phyloP scores from a whole-genome alignment of 35 echinoderm and acorn worm species.

The Heliocidaris tuberculata region DNA sequence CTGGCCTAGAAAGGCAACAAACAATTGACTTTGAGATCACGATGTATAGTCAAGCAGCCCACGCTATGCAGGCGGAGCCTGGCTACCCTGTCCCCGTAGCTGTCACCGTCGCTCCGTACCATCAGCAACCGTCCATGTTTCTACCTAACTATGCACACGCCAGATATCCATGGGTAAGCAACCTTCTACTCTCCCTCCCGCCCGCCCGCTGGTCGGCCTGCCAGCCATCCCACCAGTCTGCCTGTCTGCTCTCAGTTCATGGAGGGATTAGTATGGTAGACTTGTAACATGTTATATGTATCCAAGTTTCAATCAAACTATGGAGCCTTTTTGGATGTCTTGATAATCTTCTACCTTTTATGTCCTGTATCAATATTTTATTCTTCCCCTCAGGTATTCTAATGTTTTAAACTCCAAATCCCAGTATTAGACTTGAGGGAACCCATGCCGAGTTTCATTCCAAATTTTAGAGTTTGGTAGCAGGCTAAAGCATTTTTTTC shows the following conservation, averaged over 20 bases:
- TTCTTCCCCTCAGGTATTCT: neutral
- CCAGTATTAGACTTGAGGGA: neutral
- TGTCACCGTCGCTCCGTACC: neutral
- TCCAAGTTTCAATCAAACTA: neutral
- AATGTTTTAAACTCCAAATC: neutral
- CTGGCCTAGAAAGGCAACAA: neutral
- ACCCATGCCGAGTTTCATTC: neutral
- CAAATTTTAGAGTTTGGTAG: neutral
- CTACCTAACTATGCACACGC: slow-evolving; percentile 34
- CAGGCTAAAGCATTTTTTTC: neutral
- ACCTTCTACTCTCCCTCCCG: neutral
- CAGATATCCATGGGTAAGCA: slow-evolving; percentile 47
- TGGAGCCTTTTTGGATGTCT: neutral
- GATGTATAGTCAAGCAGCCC: slow-evolving; percentile 51
- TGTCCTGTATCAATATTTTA: neutral
- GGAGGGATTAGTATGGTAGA: neutral
- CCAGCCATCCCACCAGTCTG: neutral
- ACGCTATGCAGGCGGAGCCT: slow-evolving; percentile 40
- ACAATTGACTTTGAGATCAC: neutral
- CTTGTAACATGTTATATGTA: neutral
- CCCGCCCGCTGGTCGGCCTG: neutral
- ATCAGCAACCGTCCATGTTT: slow-evolving; percentile 53
- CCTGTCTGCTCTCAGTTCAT: neutral
- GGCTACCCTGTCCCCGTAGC: slow-evolving; percentile 44
- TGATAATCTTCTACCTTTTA: neutral